Evolutionary conservation across 2,797 vertebrate species (phyloP).

Genomic region (Helarctos malayanus): DNA sequence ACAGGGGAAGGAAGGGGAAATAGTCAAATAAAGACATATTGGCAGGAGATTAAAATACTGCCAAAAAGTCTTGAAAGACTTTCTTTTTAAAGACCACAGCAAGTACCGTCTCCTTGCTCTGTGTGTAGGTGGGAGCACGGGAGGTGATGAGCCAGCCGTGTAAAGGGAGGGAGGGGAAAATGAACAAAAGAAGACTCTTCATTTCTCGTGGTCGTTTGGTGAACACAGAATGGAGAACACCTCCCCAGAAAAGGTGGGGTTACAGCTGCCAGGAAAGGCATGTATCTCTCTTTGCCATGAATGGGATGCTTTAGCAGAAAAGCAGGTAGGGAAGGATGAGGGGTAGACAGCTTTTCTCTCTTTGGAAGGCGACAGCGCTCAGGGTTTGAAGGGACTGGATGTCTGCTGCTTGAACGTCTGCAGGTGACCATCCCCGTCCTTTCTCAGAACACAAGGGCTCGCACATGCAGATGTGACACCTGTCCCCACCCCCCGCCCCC

Average conservation of each 20-base stretch:
- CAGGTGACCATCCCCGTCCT: neutral
- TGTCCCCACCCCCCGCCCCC: neutral
- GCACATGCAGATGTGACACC: accelerated
- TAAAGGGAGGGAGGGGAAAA: neutral
- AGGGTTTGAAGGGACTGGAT: neutral
- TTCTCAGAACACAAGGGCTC: neutral
- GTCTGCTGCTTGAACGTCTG: neutral
- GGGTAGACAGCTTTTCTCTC: neutral
- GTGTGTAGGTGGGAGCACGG: accelerated
- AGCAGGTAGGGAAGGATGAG: neutral
- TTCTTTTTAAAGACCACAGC: neutral
- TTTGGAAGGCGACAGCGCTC: neutral
- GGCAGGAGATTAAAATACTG: neutral
- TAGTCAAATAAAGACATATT: neutral
- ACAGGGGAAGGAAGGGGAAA: neutral
- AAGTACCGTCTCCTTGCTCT: neutral
- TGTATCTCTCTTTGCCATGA: neutral
- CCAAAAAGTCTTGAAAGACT: neutral
- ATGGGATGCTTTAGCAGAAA: neutral
- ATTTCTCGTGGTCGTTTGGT: neutral
- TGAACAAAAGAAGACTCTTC: neutral
- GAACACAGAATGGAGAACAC: neutral
- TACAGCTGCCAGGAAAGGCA: neutral
- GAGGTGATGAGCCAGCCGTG: neutral
- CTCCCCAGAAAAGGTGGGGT: neutral